Base-by-base conservation (phyloP, 2,888 invertebrate genomes). In the Parnassius glacialis region DNA sequence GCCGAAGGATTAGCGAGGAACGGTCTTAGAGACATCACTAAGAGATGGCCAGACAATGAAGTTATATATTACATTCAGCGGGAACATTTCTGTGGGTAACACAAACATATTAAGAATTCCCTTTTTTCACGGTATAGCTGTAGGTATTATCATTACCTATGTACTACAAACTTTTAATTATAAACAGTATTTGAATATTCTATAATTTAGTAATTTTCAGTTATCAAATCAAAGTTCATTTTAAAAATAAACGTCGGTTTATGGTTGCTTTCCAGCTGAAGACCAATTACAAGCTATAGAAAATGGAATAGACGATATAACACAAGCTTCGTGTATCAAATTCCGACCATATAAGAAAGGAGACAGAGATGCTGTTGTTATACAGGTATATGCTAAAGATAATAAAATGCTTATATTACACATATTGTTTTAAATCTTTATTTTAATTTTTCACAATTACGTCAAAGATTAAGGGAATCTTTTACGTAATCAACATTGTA, bases 21-120 rank as follows among this genome's bases (percentile, higher is more conserved):
- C 66, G 92, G 90, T 1, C 74, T 92, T 1, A 81, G 76, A 52
- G 90, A 91, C 64, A 83, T 80, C 61, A 86, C 90, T 1, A 90
- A 89, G 69, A 78, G 85, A 10, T 92, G 92, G 92, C 90, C 92
- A 0, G 76, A 89, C 65, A 90, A 90, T 67, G 86, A 89, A 76
- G 84, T 92, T 13, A 76, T 90, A 65, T 91, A 86, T 66, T 88
- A 81, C 57, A 90, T 92, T 59, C 89, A 88, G 69, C 79, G 70
- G 48, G 87, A 90, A 68, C 89, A 91, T 69, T 92, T 92, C 65
- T 77, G 92, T 92, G 78, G 85, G 92, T 84, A 13, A 34, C 34
- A 34, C 34, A 34, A 34, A 34, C 5, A 34, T 34, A 34, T 34
- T 34, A 34, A 34, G 50, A 48, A 47, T 43, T 43, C 52, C 42